phyloP scores from a whole-genome alignment of 2,113 vertebrate genomes.

The Chitala chitala region DNA sequence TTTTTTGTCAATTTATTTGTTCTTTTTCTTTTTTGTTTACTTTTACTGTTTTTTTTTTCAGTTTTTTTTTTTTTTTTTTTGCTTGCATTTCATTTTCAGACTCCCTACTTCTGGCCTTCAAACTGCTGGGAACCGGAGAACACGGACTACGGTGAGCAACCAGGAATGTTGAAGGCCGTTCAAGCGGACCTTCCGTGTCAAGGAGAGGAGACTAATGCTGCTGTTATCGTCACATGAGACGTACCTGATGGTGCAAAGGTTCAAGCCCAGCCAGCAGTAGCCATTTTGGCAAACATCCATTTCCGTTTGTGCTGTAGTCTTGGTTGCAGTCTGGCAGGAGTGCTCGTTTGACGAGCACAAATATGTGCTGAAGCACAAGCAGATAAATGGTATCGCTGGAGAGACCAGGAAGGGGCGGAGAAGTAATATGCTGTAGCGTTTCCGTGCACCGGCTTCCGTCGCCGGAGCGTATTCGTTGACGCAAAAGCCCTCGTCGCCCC shows the following conservation, averaged over 20 bases:
- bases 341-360: not conserved
- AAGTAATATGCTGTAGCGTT: not conserved
- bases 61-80: conserved; percentile 32
- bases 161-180: too few relatives aligned
- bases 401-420: not conserved
- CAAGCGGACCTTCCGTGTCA: too few relatives aligned
- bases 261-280: too few relatives aligned
- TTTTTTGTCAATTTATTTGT: not conserved
- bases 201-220: too few relatives aligned
- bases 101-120: conserved; percentile 83
- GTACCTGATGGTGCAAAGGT: too few relatives aligned
- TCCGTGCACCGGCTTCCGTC: too few relatives aligned
- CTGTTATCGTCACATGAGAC: not conserved
- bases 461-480: not conserved
- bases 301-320: not conserved
- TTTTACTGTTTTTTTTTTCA: not conserved
- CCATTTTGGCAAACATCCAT: too few relatives aligned
- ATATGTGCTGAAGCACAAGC: not conserved
- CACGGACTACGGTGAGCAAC: conserved; percentile 74
- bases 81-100: conserved; percentile 49
- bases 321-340: not conserved
- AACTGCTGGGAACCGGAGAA: conserved; percentile 86
- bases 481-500: not conserved
- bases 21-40: too few relatives aligned
- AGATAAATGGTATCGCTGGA: not conserved